Base-by-base conservation (phyloP, 2,888 invertebrate genomes). In the Hemistola chrysoprasaria region DNA sequence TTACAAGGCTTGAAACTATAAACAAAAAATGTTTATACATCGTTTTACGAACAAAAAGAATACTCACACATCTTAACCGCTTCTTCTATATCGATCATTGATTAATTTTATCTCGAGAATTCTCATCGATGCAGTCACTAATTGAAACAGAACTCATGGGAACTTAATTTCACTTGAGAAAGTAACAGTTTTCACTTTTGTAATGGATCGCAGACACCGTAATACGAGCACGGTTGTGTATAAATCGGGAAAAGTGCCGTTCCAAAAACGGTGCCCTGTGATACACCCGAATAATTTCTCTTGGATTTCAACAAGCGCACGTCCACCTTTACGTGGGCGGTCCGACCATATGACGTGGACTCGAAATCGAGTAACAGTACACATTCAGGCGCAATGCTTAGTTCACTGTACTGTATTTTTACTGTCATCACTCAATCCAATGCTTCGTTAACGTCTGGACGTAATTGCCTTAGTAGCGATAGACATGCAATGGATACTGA, bases 61-160 rank as follows among this genome's bases (percentile, higher is more conserved):
- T 78, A 85, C 85, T 86, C 68, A 86, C 85, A 84, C 79, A 84
- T 85, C 62, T 82, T 81, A 70, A 78, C 71, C 75, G 78, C 40
- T 44, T 78, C 67, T 68, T 71, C 57, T 52, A 50, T 47, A 44
- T 41, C 48, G 43, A 59, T 70, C 54, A 65, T 48, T 25, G 42
- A 63, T 65, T 54, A 67, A 70, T 73, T 63, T 62, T 56, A 43
- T 27, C 11, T 49, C 33, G 47, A 40, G 31, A 34, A 22, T 54
- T 65, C 59, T 46, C 64, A 62, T 59, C 54, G 38, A 33, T 52
- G 57, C 50, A 42, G 53, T 53, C 63, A 63, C 61, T 56, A 50
- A 54, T 55, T 61, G 61, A 61, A 56, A 55, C 21, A 53, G 65
- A 62, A 62, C 65, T 61, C 65, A 63, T 71, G 73, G 62, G 74